Conservation (phyloP, 2,888 invertebrate genomes). For the Synergus gifuensis region DNA sequence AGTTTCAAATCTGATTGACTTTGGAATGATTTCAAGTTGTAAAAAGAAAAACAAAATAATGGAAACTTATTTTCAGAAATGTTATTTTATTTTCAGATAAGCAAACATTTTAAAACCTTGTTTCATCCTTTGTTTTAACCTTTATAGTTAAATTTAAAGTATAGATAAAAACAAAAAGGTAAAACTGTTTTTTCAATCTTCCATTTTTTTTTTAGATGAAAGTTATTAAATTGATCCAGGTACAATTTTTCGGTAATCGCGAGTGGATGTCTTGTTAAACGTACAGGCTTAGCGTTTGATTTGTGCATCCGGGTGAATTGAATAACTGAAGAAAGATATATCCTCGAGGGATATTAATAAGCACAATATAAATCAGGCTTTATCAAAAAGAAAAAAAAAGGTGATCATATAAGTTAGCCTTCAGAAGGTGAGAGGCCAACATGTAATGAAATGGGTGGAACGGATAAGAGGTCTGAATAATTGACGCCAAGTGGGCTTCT, state of each 20-base stretch:
- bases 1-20: no score
- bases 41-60: no score
- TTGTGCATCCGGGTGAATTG: background rate
- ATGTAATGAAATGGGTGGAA: slow-evolving; percentile 3
- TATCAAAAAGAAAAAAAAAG: slow-evolving; percentile 1
- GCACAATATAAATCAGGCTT: background rate
- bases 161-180: no score
- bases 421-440: slow-evolving; percentile 36
- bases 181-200: no score
- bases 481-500: background rate
- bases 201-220: no score
- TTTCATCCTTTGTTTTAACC: no score
- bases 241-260: background rate
- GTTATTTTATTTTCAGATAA: no score
- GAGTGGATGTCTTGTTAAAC: background rate
- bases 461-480: slow-evolving; percentile 26
- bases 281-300: background rate
- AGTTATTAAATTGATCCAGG: no score
- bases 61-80: background rate
- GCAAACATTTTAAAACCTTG: background rate
- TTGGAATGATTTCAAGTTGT: no score
- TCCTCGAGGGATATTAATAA: background rate
- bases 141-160: no score
- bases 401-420: slow-evolving; percentile 27
- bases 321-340: slow-evolving; percentile 4